Evolutionary conservation across 2,888 invertebrate species (phyloP).

Genomic region (Acanthosoma haemorrhoidale): DNA sequence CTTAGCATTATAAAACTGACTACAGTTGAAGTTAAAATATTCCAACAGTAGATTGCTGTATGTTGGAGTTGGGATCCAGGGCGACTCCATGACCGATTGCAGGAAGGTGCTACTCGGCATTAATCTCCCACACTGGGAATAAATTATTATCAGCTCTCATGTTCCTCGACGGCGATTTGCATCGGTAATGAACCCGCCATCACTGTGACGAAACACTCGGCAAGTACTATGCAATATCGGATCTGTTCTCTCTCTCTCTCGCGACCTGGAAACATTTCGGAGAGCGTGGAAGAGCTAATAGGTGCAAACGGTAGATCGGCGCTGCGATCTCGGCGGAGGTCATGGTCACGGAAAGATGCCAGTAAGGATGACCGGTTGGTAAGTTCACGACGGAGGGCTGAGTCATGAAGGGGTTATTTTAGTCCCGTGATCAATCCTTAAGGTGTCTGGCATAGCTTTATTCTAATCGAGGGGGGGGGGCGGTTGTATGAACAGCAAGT

Average conservation of each 20-base stretch:
- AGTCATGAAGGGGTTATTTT: too few species aligned
- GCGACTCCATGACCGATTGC: background rate
- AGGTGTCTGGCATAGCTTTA: too few species aligned
- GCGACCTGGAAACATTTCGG: conserved; percentile 3
- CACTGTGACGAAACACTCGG: background rate
- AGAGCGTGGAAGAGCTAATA: background rate
- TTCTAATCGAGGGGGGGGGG: too few species aligned
- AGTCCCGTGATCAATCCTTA: too few species aligned
- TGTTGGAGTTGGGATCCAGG: background rate
- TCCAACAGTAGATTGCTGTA: too few species aligned
- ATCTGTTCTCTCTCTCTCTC: background rate
- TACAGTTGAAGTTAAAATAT: too few species aligned
- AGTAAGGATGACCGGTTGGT: too few species aligned
- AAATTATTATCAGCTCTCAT: conserved; percentile 5
- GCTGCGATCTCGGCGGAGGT: background rate
- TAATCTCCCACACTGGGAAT: background rate
- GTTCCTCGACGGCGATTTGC: background rate
- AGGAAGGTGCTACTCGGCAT: background rate
- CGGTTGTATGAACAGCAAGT: too few species aligned
- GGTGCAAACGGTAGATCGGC: background rate
- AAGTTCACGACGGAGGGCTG: too few species aligned
- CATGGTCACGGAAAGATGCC: background rate
- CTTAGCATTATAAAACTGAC: too few species aligned
- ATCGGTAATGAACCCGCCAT: background rate
- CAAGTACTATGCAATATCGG: background rate